Evolutionary conservation across 2,797 vertebrate species (phyloP).

Genomic region (Peromyscus melanophrys): DNA sequence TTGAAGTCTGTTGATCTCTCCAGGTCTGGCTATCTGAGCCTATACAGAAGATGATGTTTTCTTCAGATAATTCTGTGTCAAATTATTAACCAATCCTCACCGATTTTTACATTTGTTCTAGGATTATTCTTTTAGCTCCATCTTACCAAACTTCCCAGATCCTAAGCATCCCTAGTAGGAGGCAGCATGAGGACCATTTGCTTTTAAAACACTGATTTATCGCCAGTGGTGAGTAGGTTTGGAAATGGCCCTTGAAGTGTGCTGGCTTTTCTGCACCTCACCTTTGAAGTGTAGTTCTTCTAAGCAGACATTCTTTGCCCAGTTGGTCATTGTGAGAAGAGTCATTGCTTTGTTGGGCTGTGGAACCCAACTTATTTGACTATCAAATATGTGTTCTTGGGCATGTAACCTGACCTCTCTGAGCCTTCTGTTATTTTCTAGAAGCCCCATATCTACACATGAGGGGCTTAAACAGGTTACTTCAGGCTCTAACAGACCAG

Average conservation of each 20-base stretch:
- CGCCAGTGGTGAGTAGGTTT: not conserved
- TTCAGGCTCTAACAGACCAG: not conserved
- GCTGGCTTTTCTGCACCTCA: not conserved
- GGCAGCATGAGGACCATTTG: not conserved
- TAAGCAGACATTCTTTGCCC: not conserved
- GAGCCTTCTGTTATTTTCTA: conserved; percentile 29
- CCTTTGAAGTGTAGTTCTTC: not conserved
- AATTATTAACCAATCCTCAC: not conserved
- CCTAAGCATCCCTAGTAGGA: not conserved
- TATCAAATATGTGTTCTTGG: not conserved
- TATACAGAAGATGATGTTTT: not conserved
- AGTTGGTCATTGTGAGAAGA: not conserved
- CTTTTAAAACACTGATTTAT: conserved; percentile 26
- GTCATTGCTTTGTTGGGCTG: not conserved
- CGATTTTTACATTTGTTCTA: not conserved
- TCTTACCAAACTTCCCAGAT: not conserved
- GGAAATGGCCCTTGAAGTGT: not conserved
- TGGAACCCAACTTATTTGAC: not conserved
- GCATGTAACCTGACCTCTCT: not conserved
- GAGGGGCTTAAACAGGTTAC: not conserved
- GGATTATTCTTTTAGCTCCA: not conserved
- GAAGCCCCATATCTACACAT: not conserved
- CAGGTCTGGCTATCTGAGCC: not conserved
- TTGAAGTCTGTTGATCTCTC: not conserved
- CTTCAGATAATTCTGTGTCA: conserved; percentile 38